Evolutionary conservation across 2,797 vertebrate genomes (phyloP).

Genomic region (Smutsia gigantea): DNA sequence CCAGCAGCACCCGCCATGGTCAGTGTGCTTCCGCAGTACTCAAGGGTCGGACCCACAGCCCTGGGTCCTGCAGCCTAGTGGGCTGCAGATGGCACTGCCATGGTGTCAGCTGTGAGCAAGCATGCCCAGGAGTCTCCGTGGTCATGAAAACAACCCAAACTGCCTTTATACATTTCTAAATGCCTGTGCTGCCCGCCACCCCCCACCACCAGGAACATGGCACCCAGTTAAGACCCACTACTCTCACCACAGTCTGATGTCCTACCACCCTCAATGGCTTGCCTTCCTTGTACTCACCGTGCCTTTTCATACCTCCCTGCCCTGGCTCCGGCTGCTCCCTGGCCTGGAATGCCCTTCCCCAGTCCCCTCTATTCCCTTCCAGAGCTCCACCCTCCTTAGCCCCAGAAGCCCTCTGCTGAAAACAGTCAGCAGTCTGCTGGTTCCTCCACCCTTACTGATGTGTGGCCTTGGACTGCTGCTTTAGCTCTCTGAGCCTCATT

Average conservation of each 20-base stretch:
- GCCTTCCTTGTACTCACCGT: not conserved
- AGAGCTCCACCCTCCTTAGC: not conserved
- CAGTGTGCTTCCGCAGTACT: not conserved
- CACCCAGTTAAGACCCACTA: not conserved
- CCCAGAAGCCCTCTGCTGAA: not conserved
- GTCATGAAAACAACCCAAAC: not conserved
- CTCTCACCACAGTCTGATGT: not conserved
- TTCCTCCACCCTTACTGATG: fast-evolving
- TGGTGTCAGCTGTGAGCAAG: too few species aligned
- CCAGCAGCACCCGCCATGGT: not conserved
- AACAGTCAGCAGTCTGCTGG: fast-evolving
- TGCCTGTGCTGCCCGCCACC: not conserved
- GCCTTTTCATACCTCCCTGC: not conserved
- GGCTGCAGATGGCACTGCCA: not conserved
- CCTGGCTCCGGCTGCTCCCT: not conserved
- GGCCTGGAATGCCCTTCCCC: not conserved
- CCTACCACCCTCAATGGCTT: not conserved
- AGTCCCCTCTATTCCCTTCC: not conserved
- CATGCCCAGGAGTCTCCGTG: not conserved
- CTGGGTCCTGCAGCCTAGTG: fast-evolving
- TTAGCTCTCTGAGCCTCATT: not conserved
- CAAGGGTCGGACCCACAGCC: not conserved
- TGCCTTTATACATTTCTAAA: not conserved
- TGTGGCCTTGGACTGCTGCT: not conserved
- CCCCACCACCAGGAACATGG: fast-evolving